Conservation (phyloP, 1,140 invertebrate genomes). For the Drosophila virilis region DNA sequence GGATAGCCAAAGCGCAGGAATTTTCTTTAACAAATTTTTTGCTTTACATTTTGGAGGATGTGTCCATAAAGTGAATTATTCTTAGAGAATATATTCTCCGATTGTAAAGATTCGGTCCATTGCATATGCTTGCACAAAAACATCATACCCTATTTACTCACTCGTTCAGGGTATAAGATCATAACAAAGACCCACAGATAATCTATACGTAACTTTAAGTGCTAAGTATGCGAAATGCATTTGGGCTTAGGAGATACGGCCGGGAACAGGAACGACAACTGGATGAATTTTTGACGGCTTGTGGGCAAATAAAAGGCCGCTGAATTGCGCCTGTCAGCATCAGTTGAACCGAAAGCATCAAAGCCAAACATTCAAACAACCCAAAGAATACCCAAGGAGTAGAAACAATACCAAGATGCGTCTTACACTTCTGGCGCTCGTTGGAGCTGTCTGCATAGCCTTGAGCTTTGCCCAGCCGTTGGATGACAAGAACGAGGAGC, state of each 20-base stretch:
- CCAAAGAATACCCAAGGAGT: neutral
- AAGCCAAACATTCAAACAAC: neutral
- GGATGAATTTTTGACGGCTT: neutral
- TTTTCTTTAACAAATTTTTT: too few relatives aligned
- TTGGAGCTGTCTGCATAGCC: constrained; percentile 36
- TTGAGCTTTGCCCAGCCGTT: constrained; percentile 11
- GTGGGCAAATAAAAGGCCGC: constrained; percentile 23
- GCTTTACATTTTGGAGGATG: too few relatives aligned
- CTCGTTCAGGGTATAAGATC: neutral
- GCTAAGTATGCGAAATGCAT: constrained; percentile 2
- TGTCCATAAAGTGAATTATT: too few relatives aligned
- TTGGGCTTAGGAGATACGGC: constrained; percentile 8
- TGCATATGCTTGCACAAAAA: too few relatives aligned
- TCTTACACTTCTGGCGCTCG: constrained; percentile 31
- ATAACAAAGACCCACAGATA: constrained; percentile 6
- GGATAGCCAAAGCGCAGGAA: too few relatives aligned
- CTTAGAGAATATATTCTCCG: too few relatives aligned
- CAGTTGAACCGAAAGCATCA: constrained; percentile 2
- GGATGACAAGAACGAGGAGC: constrained; percentile 7
- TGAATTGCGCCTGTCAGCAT: neutral
- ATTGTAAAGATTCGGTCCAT: too few relatives aligned
- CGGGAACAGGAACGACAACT: constrained; percentile 17
- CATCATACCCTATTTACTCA: too few relatives aligned
- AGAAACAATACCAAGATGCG: constrained; percentile 29
- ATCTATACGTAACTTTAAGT: neutral